These are phyloP conservation scores for Alces alces DNA, from an alignment of 2,113 vertebrate species.

Conservation along the genomic window DNA sequence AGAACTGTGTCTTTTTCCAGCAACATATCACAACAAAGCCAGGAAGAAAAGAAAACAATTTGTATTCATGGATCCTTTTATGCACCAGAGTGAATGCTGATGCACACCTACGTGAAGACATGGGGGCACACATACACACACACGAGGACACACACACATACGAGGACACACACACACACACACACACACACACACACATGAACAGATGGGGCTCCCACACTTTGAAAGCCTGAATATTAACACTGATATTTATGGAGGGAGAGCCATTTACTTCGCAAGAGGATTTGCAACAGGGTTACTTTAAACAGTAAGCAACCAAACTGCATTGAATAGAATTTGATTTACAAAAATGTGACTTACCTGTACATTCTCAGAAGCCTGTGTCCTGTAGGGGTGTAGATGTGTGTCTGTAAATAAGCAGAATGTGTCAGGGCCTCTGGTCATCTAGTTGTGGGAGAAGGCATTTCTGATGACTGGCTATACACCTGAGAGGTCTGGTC, in stretches of 20 bases:
- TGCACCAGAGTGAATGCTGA: neutral
- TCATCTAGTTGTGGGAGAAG: neutral
- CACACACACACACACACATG: fast-evolving
- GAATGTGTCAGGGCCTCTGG: neutral
- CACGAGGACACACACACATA: fast-evolving
- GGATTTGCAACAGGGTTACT: neutral
- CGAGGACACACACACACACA: neutral
- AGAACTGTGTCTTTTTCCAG: neutral
- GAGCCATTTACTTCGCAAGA: neutral
- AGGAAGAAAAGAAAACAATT: neutral
- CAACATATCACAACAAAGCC: neutral
- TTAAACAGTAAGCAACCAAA: neutral
- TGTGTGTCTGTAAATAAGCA: neutral
- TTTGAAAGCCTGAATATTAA: conserved; percentile 5
- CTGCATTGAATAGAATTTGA: neutral
- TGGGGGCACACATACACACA: fast-evolving
- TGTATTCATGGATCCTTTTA: neutral
- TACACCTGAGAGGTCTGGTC: neutral
- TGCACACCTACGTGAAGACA: neutral
- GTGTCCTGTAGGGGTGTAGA: fast-evolving
- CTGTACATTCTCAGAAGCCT: neutral
- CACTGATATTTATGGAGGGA: neutral
- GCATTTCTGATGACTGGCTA: neutral
- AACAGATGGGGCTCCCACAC: neutral
- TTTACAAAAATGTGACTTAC: neutral